phyloP scores from a whole-genome alignment of 2,113 vertebrate species.

The Dicentrarchus labrax region DNA sequence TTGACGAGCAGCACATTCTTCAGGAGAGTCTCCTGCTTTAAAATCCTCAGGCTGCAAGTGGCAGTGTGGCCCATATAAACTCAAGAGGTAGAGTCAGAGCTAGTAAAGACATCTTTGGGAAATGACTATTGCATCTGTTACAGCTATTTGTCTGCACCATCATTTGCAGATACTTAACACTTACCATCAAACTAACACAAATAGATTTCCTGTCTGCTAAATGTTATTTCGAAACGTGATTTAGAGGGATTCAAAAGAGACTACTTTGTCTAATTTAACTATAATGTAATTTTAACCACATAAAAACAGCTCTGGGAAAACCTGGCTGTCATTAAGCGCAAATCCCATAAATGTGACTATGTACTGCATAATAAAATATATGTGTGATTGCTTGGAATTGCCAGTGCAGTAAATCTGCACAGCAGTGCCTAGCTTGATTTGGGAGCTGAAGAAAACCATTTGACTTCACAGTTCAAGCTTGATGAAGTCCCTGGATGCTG shows the following conservation, averaged over 20 bases:
- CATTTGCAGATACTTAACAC: conserved; percentile 74
- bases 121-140: conserved; percentile 59
- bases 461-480: conserved; percentile 81
- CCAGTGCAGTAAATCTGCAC: conserved; percentile 76
- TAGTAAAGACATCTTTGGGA: conserved; percentile 42
- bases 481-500: conserved; percentile 81
- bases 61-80: conserved; percentile 44
- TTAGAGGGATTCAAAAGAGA: conserved; percentile 53
- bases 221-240: conserved; percentile 60
- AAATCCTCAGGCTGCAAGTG: conserved; percentile 40
- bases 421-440: conserved; percentile 73
- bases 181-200: conserved; percentile 64
- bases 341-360: conserved; percentile 73
- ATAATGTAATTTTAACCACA: conserved; percentile 64
- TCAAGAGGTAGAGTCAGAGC: conserved; percentile 7
- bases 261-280: conserved; percentile 60
- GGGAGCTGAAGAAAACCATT: conserved; percentile 78
- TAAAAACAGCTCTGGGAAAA: conserved; percentile 66
- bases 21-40: conserved; percentile 32
- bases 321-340: conserved; percentile 68
- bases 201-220: conserved; percentile 61
- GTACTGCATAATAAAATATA: conserved; percentile 71
- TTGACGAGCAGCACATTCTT: conserved; percentile 57
- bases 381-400: conserved; percentile 64
- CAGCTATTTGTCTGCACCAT: conserved; percentile 58